A percentile compares a stretch with the other conserved stretches of the same genome.
These are phyloP conservation scores for Clitarchus hookeri DNA, from an alignment of 2,888 invertebrate genomes.

Conservation along the genomic window DNA sequence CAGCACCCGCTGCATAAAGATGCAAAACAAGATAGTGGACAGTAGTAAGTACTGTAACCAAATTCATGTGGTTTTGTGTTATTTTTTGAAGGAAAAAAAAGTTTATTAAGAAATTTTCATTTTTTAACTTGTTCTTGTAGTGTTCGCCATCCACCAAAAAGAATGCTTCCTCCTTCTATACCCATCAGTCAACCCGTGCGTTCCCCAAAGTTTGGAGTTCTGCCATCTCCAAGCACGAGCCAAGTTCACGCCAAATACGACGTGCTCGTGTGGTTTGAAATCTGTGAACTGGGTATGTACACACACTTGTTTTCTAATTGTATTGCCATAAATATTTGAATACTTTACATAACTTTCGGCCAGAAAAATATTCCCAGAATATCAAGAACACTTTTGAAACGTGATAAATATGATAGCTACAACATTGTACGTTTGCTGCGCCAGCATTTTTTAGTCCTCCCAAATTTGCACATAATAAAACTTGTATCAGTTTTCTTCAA, in stretches of 20 bases:
- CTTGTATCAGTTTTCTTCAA: no score
- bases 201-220: slow-evolving; percentile 89
- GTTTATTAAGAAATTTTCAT: neutral
- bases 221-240: slow-evolving; percentile 70
- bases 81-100: neutral
- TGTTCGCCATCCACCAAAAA: slow-evolving; percentile 82
- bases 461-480: no score
- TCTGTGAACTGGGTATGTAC: slow-evolving; percentile 80
- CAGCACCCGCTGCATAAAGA: slow-evolving; percentile 92
- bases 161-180: slow-evolving; percentile 92
- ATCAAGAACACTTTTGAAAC: no score
- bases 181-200: slow-evolving; percentile 98
- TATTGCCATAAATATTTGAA: no score
- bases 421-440: no score
- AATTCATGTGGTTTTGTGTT: neutral
- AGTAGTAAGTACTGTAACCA: slow-evolving; percentile 51
- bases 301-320: neutral
- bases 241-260: slow-evolving; percentile 90
- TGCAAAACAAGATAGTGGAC: slow-evolving; percentile 56
- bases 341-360: no score
- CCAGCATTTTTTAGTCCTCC: no score
- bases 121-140: slow-evolving; percentile 27
- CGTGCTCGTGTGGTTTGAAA: slow-evolving; percentile 99
- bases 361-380: no score
- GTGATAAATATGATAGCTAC: no score